Base-by-base conservation (phyloP, 2,888 invertebrate species). In the Drosophila atroscutellata region DNA sequence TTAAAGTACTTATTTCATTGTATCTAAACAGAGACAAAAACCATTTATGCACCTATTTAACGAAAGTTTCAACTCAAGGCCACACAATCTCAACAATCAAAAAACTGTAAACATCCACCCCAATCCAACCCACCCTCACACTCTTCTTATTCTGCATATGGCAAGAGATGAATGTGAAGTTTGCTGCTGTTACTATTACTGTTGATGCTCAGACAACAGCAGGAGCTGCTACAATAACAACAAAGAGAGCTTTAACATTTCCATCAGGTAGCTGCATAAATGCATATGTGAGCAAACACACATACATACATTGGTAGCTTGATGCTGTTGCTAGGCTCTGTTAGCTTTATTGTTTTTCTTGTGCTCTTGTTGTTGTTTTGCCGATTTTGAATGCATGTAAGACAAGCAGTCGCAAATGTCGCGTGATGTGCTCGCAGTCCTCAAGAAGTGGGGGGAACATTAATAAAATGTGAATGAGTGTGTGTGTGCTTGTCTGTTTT, bases 371-470 rank as follows among this genome's bases (percentile, higher is more conserved):
- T 74, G 68, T 64, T 73, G 63, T 52, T 67, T 66, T 70, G 65
- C 45, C 61, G 72, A 62, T 75, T 75, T 70, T 67, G 63, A 74
- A 73, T 77, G 86, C 81, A 78, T 24, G 45, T 62, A 74, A 82
- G 80, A 85, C 66, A 83, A 75, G 75, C 75, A 62, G 65, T 64
- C 78, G 37, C 87, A 85, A 87, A 78, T 81, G 87, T 85, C 79
- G 79, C 85, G 68, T 72, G 72, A 77, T 81, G 61, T 81, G 51
- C 49, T 47, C 34, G 50, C 47, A 34, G 54, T 54, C 30, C 54
- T 37, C 55, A 30, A 62, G 24, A 61, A 42, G 37, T n/a, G 49
- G 37, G 62, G 47, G 50, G 57, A 42, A 55, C 20, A 30, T 28
- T 28, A 20, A 20, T 39, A 28, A 30, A 39, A 39, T 24, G 52